Base-by-base conservation (phyloP, 2,113 vertebrate genomes). In the Atractosteus spatula region DNA sequence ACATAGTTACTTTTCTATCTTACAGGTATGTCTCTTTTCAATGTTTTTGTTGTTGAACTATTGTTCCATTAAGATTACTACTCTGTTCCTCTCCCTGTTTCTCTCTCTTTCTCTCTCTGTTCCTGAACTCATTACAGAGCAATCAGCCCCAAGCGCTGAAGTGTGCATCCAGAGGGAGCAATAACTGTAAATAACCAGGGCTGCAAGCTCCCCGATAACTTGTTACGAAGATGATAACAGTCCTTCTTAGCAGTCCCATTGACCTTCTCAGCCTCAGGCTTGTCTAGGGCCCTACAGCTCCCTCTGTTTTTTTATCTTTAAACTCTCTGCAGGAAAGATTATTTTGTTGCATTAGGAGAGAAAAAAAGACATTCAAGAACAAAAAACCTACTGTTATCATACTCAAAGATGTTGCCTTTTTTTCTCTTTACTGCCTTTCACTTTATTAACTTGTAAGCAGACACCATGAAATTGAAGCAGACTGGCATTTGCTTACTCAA, bases 161-260 rank as follows among this genome's bases (percentile, higher is more conserved):
- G 92, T 92, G 87, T 87, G 88, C 90, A 91, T 94, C 93, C 93
- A 91, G 86, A 92, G 91, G 92, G 94, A 96, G 90, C 91, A 94
- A 93, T 93, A 93, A 92, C 91, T 95, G 89, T 96, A 96, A 96
- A 94, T 96, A 96, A 95, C 87, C 91, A 91, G 82, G 83, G 82
- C 90, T 93, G 92, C 86, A 89, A 89, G 88, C 90, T 92, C 90
- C 82, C 91, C 87, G 92, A 92, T 94, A 95, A 94, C 88, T 94
- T 92, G 89, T 92, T 92, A 91, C 90, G 91, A 86, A 87, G 89
- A 93, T 94, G 91, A 95, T 94, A 96, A 92, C 82, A 78, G 87
- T 88, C 85, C 89, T 90, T 94, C 93, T 92, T 92, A 93, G 90
- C 86, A 90, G 85, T 88, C 88, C 93, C 84, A 91, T 95, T 97